Base-by-base conservation (phyloP, 2,797 vertebrate genomes). In the Phataginus tricuspis region DNA sequence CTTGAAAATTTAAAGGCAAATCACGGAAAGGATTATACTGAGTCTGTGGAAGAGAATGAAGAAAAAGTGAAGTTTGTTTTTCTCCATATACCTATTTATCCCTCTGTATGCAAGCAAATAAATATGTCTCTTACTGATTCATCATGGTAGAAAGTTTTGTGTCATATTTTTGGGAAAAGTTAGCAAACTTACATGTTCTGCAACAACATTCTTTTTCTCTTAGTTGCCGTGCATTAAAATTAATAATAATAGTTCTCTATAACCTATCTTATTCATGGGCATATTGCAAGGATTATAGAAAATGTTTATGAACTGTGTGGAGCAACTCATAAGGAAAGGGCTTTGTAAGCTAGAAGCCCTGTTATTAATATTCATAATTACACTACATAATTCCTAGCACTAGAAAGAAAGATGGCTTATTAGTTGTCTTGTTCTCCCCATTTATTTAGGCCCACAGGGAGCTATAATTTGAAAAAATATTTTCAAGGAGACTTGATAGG, bases 361-460 rank as follows among this genome's bases (percentile, higher is more conserved):
- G 80, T 93, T 95, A 97, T 96, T 96, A 96, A 97, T 95, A 96
- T 92, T 97, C 86, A 91, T 96, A 94, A 96, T 97, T 94, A 97
- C 0, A 88, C 71, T 21, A 86, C 49, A 96, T 93, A 96, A 97
- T 89, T 96, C 84, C 63, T 71, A 87, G 77, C 37, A 61, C 86
- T 75, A 64, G 53, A 94, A 94, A 90, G 69, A 85, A 94, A 23
- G 57, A 96, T 78, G 92, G 74, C 68, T 82, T 93, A 88, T 87
- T 96, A 95, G 77, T 66, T 49, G 16, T 94, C 59, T 74, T 66
- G 8, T 49, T 85, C 86, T 94, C 53, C 23, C 45, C 91, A 91
- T 94, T 96, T 96, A 91, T 95, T 94, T 92, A 63, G 34, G 84
- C 94, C 86, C 86, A 84, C 0, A 23, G 77, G 68, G 94, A 96